Evolutionary conservation across 2,888 invertebrate genomes (phyloP).

Genomic region (Sisyra nigra): DNA sequence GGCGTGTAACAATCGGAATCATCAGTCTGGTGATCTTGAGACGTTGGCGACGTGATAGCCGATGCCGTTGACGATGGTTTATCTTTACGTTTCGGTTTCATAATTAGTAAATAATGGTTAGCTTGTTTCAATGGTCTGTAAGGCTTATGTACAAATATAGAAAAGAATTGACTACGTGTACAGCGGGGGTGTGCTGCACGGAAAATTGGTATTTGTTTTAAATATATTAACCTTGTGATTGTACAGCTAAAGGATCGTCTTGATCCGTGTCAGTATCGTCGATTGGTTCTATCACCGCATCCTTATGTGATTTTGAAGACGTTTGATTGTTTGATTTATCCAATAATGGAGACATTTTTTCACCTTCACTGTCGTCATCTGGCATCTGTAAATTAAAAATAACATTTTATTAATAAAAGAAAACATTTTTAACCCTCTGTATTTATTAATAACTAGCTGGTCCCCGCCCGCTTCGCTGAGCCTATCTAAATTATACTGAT

Average conservation of each 20-base stretch:
- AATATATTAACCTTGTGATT: too few species aligned
- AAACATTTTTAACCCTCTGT: too few species aligned
- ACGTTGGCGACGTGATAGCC: conserved; percentile 13
- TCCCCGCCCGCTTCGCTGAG: too few species aligned
- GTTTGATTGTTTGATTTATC: conserved; percentile 18
- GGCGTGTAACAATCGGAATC: conserved; percentile 70
- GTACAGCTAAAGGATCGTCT: conserved; percentile 25
- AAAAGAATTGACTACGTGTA: too few species aligned
- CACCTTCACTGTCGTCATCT: conserved; percentile 70
- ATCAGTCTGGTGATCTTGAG: conserved; percentile 34
- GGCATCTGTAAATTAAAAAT: conserved; percentile 24
- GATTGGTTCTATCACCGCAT: conserved; percentile 37
- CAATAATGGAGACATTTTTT: conserved; percentile 63
- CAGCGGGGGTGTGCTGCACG: conserved; percentile 1
- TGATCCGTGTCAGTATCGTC: conserved; percentile 39
- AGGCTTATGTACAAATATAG: too few species aligned
- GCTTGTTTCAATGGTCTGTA: too few species aligned
- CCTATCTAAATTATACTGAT: too few species aligned
- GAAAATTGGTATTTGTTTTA: background rate
- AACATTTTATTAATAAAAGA: background rate
- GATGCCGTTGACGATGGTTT: too few species aligned
- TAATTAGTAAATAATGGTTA: too few species aligned
- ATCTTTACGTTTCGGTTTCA: too few species aligned
- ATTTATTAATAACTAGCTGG: too few species aligned
- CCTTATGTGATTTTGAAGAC: conserved; percentile 27